Percentiles rank a stretch among this genome's conserved stretches.
These are phyloP conservation scores for Serranus cabrilla DNA, from an alignment of 2,797 vertebrate genomes.

Conservation along the genomic window DNA sequence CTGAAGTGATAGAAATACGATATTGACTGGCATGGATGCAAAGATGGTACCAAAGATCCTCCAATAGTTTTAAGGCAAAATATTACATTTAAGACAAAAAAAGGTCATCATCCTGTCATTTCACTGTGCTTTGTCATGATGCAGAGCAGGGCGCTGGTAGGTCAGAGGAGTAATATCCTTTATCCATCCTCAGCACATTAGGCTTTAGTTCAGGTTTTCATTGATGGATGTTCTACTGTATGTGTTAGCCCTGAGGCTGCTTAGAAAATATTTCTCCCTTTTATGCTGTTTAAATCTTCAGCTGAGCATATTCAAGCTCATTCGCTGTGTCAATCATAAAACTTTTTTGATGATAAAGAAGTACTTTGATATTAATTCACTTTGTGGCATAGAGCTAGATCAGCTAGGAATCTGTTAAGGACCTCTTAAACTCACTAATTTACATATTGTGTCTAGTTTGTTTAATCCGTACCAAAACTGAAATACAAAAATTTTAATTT, in stretches of 20 bases:
- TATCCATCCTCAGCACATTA: slow-evolving; percentile 24
- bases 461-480: no score
- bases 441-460: background rate
- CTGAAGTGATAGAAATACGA: background rate
- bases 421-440: background rate
- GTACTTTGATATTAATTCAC: background rate
- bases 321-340: background rate
- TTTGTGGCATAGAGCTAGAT: background rate
- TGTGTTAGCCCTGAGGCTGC: slow-evolving; percentile 11
- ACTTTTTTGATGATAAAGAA: background rate
- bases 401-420: background rate
- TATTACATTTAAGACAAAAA: slow-evolving; percentile 9
- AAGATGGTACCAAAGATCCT: background rate
- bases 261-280: slow-evolving; percentile 19
- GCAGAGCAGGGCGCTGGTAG: slow-evolving; percentile 4
- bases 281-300: slow-evolving; percentile 22
- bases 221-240: slow-evolving; percentile 37
- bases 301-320: background rate
- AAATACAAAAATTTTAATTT: no score
- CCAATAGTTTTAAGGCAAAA: background rate
- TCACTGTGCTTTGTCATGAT: slow-evolving; percentile 4
- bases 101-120: slow-evolving; percentile 6
- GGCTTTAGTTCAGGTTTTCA: slow-evolving; percentile 19
- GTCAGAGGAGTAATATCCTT: slow-evolving; percentile 30
- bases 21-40: slow-evolving; percentile 1